Base-by-base conservation (phyloP, 2,797 vertebrate genomes). In the Pempheris klunzingeri region DNA sequence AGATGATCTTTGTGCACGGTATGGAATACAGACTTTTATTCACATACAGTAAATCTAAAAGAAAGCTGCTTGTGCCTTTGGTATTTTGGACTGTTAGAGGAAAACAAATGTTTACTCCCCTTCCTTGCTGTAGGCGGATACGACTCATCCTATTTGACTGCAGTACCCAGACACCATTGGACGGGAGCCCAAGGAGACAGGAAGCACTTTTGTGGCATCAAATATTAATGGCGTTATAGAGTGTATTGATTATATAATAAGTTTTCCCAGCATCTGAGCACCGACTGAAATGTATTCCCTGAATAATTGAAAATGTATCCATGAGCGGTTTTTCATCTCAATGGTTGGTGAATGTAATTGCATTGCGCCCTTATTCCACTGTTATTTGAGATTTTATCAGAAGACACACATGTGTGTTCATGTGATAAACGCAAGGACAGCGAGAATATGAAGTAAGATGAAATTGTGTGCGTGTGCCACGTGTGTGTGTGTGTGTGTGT, bases 181-280 rank as follows among this genome's bases (percentile, higher is more conserved):
- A 87, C 75, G 15, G 64, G 74, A 91, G 91, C 92, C 91, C 81
- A 77, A 91, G 89, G 90, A 93, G 90, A 92, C 91, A 92, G 90
- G 91, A 93, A 92, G 92, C 92, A 93, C 93, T 94, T 94, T 92
- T 87, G 89, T 83, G 84, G 84, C 90, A 90, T 94, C 86, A 92
- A 94, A 94, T 94, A 94, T 94, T 93, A 91, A 94, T 89, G 90
- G 71, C 64, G 61, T 88, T 92, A 93, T 93, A 93, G 92, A 94
- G 91, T 90, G 90, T 94, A 94, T 94, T 92, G 93, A 94, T 94
- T 94, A 93, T 94, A 93, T 94, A 94, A 93, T 93, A 92, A 81
- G 81, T 93, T 93, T 93, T 91, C 91, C 90, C 88, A 88, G 91
- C 90, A 90, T 92, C 90, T 76, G 86, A 92, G 88, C 84, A 79